Conservation (phyloP, 1,140 invertebrate species). For the Choristoneura fumiferana region DNA sequence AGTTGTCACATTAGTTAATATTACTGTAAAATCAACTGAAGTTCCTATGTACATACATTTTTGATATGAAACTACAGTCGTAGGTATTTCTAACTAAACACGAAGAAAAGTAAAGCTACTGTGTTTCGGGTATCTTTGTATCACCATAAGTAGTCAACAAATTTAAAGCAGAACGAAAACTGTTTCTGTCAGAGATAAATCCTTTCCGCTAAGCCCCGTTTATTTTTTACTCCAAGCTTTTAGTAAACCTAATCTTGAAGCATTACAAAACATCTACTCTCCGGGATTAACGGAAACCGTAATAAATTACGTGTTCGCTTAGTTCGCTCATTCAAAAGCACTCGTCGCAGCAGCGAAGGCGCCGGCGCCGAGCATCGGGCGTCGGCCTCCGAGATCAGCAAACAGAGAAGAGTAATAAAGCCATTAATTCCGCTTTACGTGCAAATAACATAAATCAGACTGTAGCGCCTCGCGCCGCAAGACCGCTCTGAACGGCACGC, state of each 20-base stretch:
- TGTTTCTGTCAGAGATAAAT: slow-evolving; percentile 12
- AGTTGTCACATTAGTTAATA: no score
- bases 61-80: no score
- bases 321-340: slow-evolving; percentile 38
- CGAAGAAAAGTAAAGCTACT: no score
- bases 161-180: slow-evolving; percentile 35
- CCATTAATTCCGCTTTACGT: slow-evolving; percentile 74
- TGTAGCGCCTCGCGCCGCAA: slow-evolving; percentile 55
- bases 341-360: slow-evolving; percentile 36
- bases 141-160: slow-evolving; percentile 3
- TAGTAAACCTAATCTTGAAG: slow-evolving; percentile 18
- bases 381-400: slow-evolving; percentile 50
- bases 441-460: slow-evolving; percentile 75
- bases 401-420: slow-evolving; percentile 72
- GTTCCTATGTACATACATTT: no score
- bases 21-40: no score
- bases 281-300: slow-evolving; percentile 30
- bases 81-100: no score
- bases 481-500: slow-evolving; percentile 42
- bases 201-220: slow-evolving; percentile 7
- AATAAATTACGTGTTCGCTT: slow-evolving; percentile 40
- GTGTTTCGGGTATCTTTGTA: no score
- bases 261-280: slow-evolving; percentile 26
- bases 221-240: slow-evolving; percentile 14
- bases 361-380: slow-evolving; percentile 32